Evolutionary conservation across 2,113 vertebrate genomes (phyloP), one percentile per base, ranked within the genome.

Genomic region (Mesitornis unicolor): DNA sequence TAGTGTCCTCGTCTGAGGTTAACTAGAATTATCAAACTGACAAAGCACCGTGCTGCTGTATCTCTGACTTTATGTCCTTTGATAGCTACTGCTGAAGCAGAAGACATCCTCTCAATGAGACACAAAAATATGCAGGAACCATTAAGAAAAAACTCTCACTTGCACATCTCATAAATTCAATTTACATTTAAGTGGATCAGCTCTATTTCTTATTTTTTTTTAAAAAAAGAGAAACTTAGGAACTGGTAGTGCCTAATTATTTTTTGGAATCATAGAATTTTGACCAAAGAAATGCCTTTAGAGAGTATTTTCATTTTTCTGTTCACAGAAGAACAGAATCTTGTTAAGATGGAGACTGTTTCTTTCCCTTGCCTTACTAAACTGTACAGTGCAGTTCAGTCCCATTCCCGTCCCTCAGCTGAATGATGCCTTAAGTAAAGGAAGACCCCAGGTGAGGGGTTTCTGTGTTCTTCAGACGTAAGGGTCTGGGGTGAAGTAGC

Each of bases 161-260:
- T 89, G 16, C 25, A 73, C 29, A 6, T 71, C 35, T 76, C 20
- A n/a, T 26, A 78, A 67, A 61, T 63, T 25, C 2, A 77, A 26
- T 59, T 84, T 67, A 59, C 6, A 64, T 81, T 33, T 61, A 70
- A 29, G n/a, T 83, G 70, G 80, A 60, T 57, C 28, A n/a, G 3
- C 13, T 73, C 15, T 42, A 70, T 74, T 94, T 91, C 16, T 91
- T 77, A 22, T 12, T 94, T 91, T 15, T 91, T 77, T 19, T 12
- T 13, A 26, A 36, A 60, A 60, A n/a, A 48, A 48, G 47, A 48
- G 31, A 54, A 73, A 70, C 6, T 20, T 28, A 71, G 45, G 53
- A 80, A 64, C 50, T 81, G 7, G 1, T 25, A 76, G 35, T 35
- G 14, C 12, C 33, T 18, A 81, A 63, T 70, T 71, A 53, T 71